These are phyloP conservation scores for Zapornia atra DNA, from an alignment of 2,113 vertebrate genomes.

Conservation along the genomic window DNA sequence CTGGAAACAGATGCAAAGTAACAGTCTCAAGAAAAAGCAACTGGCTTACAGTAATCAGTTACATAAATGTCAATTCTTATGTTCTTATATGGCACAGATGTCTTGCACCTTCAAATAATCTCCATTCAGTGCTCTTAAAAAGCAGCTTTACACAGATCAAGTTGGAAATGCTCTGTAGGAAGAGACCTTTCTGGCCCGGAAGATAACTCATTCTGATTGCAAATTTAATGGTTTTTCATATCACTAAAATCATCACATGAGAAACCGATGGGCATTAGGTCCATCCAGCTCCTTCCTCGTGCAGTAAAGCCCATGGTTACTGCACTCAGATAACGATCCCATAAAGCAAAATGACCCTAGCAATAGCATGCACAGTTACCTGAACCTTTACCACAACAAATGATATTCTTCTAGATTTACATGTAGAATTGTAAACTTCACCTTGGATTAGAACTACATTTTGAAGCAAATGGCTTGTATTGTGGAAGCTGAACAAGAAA, in stretches of 20 bases:
- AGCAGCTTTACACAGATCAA: not conserved
- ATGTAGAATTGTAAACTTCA: not conserved
- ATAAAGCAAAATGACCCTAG: not conserved
- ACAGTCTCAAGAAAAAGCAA: not conserved
- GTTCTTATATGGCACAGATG: not conserved
- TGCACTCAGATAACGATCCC: not conserved
- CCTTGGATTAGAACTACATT: not conserved
- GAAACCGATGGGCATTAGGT: not conserved
- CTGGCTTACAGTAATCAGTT: not conserved
- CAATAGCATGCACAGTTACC: not conserved
- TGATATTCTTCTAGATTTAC: not conserved
- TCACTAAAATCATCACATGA: not conserved
- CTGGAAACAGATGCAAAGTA: conserved; percentile 5
- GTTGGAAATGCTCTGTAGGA: not conserved
- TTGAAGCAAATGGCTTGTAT: not conserved
- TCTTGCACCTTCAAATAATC: not conserved
- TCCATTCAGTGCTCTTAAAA: not conserved
- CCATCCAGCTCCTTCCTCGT: not conserved
- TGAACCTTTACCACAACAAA: not conserved
- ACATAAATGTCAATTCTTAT: not conserved
- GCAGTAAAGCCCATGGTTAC: not conserved
- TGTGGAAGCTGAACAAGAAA: not conserved
- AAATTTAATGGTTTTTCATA: not conserved
- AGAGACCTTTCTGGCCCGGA: not conserved
- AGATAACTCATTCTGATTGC: not conserved